phyloP scores from a whole-genome alignment of 2,113 vertebrate genomes.

The Daubentonia madagascariensis region DNA sequence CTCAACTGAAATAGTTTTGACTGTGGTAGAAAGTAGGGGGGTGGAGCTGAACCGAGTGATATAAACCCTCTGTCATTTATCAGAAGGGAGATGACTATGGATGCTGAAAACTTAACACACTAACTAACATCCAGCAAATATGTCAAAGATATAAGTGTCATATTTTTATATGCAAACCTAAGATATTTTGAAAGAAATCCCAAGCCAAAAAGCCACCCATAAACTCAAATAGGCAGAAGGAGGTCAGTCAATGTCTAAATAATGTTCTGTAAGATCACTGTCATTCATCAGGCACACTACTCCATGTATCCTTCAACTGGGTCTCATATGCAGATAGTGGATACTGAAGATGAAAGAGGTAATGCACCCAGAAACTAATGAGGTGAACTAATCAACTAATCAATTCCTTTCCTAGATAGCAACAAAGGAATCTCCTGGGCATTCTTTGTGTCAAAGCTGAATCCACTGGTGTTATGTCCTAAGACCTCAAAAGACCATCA shows the following conservation, averaged over 20 bases:
- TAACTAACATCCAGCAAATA: neutral
- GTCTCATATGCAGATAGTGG: neutral
- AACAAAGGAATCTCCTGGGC: neutral
- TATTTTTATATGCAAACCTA: neutral
- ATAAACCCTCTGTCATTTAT: neutral
- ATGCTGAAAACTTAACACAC: neutral
- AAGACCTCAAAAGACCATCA: neutral
- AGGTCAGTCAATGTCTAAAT: neutral
- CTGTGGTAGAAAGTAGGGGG: neutral
- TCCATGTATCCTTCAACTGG: neutral
- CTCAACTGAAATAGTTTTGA: neutral
- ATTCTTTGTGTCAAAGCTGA: neutral
- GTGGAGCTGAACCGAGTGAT: neutral
- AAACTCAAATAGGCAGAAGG: neutral
- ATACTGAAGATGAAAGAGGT: neutral
- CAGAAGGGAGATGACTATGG: neutral
- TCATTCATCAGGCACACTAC: neutral
- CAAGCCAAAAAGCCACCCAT: neutral
- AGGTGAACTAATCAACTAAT: neutral
- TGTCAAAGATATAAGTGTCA: neutral
- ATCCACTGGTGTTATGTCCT: neutral
- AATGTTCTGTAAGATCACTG: neutral
- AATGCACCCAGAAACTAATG: neutral
- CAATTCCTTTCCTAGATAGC: neutral
- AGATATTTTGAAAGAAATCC: constrained; percentile 20